Base-by-base conservation (phyloP, 2,888 invertebrate genomes). In the Nemotelus pantherinus region DNA sequence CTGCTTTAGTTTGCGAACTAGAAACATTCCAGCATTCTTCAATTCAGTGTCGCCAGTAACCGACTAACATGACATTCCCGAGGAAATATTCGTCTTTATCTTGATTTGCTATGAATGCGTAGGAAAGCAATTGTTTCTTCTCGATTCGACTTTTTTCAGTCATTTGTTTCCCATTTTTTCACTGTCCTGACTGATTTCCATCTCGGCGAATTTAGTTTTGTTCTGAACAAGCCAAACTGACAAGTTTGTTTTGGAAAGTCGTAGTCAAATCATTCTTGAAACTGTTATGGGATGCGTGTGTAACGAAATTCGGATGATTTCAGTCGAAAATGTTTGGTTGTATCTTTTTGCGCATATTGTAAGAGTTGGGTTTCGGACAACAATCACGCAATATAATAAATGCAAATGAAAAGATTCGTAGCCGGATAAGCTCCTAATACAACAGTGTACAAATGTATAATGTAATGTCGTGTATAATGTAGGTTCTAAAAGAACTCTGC, bases 61-160 rank as follows among this genome's bases (percentile, higher is more conserved):
- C 70, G 55, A 44, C 70, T 70, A 70, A 70, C 53, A 70, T 70
- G n/a, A 53, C 55, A 55, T 70, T 70, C 70, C 55, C 70, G 55
- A 70, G 53, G 43, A 53, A 53, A 70, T 70, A 55, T 25, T 25
- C 25, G 25, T 70, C 55, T 53, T 70, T 70, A 70, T 70, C 70
- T 70, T 70, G 70, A 70, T 70, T 43, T 41, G 44, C 25, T 48
- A 44, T 7, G 39, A 67, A 67, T 67, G 67, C 67, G 67, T 67
- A 67, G 48, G 67, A 47, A 48, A 67, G n/a, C 39, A 67, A 48
- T 67, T 67, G 67, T 67, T 67, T 67, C 67, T 47, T 10, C 44
- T 45, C 44, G 41, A 65, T 45, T 45, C n/a, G 41, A 7, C 9
- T 58, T 7, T 58, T 58, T 60, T 60, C 41, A 60, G n/a, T 60